Percentiles rank a stretch among this genome's conserved stretches.
Evolutionary conservation across 2,888 invertebrate genomes (phyloP).

Genomic region (Muschampia staudingeri): DNA sequence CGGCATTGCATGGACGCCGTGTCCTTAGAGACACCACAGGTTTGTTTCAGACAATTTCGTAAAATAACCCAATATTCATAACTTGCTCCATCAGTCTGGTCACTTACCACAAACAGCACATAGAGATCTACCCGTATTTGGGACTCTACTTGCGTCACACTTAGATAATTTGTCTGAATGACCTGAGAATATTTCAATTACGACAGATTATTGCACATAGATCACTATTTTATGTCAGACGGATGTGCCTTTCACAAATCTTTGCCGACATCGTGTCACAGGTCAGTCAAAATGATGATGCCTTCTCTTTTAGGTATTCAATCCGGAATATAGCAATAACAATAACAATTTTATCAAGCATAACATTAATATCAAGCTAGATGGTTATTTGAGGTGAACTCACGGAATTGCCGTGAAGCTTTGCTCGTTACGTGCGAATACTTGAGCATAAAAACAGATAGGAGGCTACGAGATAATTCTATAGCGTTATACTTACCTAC

Average conservation of each 20-base stretch:
- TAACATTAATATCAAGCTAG: background rate
- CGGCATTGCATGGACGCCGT: slow-evolving; percentile 98
- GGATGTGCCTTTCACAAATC: slow-evolving; percentile 21
- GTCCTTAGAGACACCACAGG: slow-evolving; percentile 97
- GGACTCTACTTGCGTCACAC: background rate
- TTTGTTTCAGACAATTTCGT: slow-evolving; percentile 60
- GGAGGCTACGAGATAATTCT: slow-evolving; percentile 29
- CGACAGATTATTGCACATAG: slow-evolving; percentile 13
- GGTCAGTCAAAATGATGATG: slow-evolving; percentile 16
- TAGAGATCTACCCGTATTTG: background rate
- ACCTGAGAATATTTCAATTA: slow-evolving; percentile 23
- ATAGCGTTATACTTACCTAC: slow-evolving; percentile 47
- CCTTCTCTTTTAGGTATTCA: slow-evolving; percentile 18
- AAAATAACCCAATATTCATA: background rate
- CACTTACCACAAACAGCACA: background rate
- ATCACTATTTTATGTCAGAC: slow-evolving; percentile 11
- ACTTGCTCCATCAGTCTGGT: too few relatives aligned
- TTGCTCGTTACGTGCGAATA: slow-evolving; percentile 11
- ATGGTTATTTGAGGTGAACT: slow-evolving; percentile 14
- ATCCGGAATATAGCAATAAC: slow-evolving; percentile 4
- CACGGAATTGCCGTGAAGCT: slow-evolving; percentile 41
- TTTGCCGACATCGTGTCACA: background rate
- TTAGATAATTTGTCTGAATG: slow-evolving; percentile 5
- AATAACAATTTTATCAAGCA: background rate
- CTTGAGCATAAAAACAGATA: background rate